A percentile compares a stretch with the other conserved stretches of the same genome.
Evolutionary conservation across 2,797 vertebrate species (phyloP).

Genomic region (Mycteria americana): DNA sequence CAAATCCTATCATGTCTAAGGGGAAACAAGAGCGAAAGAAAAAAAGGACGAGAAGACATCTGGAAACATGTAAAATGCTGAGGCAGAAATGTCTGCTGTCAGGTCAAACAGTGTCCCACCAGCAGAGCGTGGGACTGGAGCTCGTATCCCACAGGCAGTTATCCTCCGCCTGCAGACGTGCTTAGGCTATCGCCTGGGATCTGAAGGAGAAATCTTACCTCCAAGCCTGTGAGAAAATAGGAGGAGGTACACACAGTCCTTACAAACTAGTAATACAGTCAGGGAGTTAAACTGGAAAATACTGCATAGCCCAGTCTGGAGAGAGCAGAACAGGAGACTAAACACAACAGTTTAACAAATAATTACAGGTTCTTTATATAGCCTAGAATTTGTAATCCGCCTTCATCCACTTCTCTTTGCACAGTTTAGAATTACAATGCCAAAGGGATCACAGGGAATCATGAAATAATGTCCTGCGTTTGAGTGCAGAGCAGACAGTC

Average conservation of each 20-base stretch:
- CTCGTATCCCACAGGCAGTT: background rate
- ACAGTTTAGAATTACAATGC: conserved; percentile 60
- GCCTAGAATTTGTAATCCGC: conserved; percentile 51
- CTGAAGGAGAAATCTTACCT: conserved; percentile 55
- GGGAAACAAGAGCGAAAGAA: background rate
- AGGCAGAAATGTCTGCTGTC: background rate
- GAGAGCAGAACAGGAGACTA: conserved; percentile 27
- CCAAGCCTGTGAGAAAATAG: conserved; percentile 29
- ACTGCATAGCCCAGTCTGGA: conserved; percentile 6
- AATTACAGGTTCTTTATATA: conserved; percentile 45
- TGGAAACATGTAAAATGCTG: background rate
- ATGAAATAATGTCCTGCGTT: conserved; percentile 56
- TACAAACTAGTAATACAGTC: background rate
- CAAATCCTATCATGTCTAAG: background rate
- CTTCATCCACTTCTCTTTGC: conserved; percentile 57
- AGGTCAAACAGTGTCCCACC: background rate
- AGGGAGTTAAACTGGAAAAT: conserved; percentile 31
- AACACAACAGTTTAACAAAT: conserved; percentile 64
- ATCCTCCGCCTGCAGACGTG: background rate
- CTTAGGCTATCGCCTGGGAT: conserved; percentile 6
- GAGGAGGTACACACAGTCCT: background rate
- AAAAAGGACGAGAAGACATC: background rate
- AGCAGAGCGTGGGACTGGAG: background rate
- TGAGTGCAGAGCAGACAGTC: conserved; percentile 58
- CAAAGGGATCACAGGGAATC: conserved; percentile 62